A percentile compares a stretch with the other conserved stretches of the same genome.
phyloP scores from a whole-genome alignment of 2,797 vertebrate genomes.

The Rhadinocentrus ornatus region DNA sequence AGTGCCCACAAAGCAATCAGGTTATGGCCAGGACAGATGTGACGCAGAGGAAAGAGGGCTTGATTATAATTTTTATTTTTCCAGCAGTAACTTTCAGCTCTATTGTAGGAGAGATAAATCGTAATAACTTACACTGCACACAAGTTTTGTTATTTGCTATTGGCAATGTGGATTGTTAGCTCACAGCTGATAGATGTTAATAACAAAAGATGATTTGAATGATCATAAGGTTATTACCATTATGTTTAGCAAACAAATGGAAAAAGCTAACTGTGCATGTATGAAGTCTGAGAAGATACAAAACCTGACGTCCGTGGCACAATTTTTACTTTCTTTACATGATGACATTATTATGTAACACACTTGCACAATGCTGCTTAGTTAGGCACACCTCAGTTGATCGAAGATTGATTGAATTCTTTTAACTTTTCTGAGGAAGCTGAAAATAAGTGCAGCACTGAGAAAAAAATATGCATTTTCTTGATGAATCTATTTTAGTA shows the following conservation, averaged over 20 bases:
- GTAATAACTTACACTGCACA: slow-evolving; percentile 60
- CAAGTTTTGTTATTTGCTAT: slow-evolving; percentile 23
- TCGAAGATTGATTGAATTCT: no score
- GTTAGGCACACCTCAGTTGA: no score
- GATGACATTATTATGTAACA: no score
- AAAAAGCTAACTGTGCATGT: no score
- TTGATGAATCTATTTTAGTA: not conserved
- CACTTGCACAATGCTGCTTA: no score
- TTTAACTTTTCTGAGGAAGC: not conserved
- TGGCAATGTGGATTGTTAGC: slow-evolving; percentile 28
- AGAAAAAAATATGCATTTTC: no score
- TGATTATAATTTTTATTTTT: slow-evolving; percentile 72
- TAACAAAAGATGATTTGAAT: slow-evolving; percentile 25
- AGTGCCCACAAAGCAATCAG: slow-evolving; percentile 82
- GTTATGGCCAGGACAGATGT: slow-evolving; percentile 71
- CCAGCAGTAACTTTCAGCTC: slow-evolving; percentile 67
- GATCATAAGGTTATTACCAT: slow-evolving; percentile 23
- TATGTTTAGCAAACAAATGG: not conserved
- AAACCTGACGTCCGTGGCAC: no score
- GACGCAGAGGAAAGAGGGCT: slow-evolving; percentile 63
- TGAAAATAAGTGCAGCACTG: not conserved
- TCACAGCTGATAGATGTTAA: slow-evolving; percentile 19
- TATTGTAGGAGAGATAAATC: slow-evolving; percentile 62
- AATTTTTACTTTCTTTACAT: no score
- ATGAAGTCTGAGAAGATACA: no score